Evolutionary conservation across 2,797 vertebrate species (phyloP), one percentile per base, ranked within the genome.

Genomic region (Pseudomugil tenellus): DNA sequence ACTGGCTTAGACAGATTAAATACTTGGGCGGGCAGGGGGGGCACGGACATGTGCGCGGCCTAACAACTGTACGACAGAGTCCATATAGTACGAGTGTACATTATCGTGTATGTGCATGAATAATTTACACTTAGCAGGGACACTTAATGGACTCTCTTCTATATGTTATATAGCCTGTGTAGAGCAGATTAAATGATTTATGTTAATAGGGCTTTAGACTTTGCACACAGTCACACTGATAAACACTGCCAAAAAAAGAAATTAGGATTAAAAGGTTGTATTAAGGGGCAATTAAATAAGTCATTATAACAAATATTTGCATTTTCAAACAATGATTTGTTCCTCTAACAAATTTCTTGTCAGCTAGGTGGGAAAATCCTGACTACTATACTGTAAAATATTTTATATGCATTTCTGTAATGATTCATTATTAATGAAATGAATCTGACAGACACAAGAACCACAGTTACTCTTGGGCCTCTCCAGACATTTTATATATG

Each of bases 1-100:
- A 87, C 83, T 70, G 63, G 84, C 74, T 90, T 83, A 87, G 77
- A 84, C 84, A 86, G 90, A 91, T 91, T 90, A 87, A 85, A 84
- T 0, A 26, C 31, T 75, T 32, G 12, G 23, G 48, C 17, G 32
- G 17, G 60, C 2, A 41, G 64, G 72, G 35, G 60, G 61, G 64
- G 78, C 60, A 75, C 58, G 52, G n/a, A 59, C 58, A 68, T 69
- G 77, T 74, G 58, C 31, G 2, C 28, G n/a, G 13, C 65, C 37
- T 78, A 58, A 76, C 51, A 62, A 37, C 56, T 62, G 61, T 21
- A 39, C 58, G 48, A 32, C 62, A 76, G 25, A 4, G 48, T 67
- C 49, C 51, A n/a, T 23, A 21, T 48, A 23, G 49, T 32, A 57
- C 37, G 61, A 51, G 58, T 75, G 57, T 58, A 51, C 34, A 46